Base-by-base conservation (phyloP, 2,113 vertebrate species). In the Arizona elegans region DNA sequence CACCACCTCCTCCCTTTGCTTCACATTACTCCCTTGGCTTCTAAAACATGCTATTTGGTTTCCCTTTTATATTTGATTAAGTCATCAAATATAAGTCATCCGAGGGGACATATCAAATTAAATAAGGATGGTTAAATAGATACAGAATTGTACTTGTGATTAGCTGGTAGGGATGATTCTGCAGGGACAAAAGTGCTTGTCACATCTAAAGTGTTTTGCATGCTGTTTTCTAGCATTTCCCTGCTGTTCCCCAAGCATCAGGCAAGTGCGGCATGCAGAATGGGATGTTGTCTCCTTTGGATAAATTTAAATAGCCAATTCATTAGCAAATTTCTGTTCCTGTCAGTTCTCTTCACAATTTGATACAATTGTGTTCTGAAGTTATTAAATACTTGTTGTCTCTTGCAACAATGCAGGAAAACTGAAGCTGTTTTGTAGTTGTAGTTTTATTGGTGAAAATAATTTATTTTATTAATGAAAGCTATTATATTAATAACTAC, bases 301-400 rank as follows among this genome's bases (percentile, higher is more conserved):
- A 93, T 93, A 88, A 88, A 88, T 33, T 19, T 88, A 89, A 59
- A 89, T n/a, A 58, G 88, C 4, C 86, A 75, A 23, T 87, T 81
- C 54, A 93, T 93, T 91, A 91, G 89, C 29, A 43, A 88, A 23
- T 19, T 62, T 88, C 55, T 93, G 89, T 81, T 91, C 81, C 90
- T 65, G 56, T 33, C 6, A 13, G 38, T 52, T 50, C 70, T 24
- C 53, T 91, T 8, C 65, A 43, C 55, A 91, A 93, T 86, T 38
- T 88, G 88, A 88, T n/a, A 53, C 24, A 81, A 88, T 89, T 89
- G 87, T 58, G 24, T 38, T 91, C n/a, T 59, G 89, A 91, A 85
- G 52, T 4, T 9, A 59, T 93, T 52, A 81, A 59, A 29, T 91
- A 85, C 53, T 85, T 88, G 26, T 4, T 58, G 70, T 10, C n/a